Percentiles rank a stretch among this genome's conserved stretches.
phyloP scores from a whole-genome alignment of 2,113 vertebrate species.

The Apodemus speciosus region DNA sequence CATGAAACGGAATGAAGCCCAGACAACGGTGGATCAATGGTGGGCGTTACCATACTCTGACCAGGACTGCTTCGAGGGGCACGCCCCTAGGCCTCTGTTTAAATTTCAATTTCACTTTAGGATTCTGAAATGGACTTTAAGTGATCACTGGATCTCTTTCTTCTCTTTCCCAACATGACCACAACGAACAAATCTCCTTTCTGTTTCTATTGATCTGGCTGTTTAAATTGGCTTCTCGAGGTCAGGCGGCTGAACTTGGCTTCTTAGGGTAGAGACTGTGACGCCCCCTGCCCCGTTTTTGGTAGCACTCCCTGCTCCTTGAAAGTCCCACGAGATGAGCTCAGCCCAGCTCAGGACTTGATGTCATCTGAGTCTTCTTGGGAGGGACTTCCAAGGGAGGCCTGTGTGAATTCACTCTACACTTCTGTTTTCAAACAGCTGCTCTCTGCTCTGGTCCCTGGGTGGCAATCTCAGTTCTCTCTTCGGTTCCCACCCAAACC shows the following conservation, averaged over 20 bases:
- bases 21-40: neutral
- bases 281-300: neutral
- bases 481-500: conserved; percentile 61
- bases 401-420: neutral
- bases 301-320: no score
- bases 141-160: neutral
- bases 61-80: neutral
- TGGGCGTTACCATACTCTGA: no score
- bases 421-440: neutral
- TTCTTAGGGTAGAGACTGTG: neutral
- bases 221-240: neutral
- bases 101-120: neutral
- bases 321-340: neutral
- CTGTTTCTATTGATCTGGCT: neutral
- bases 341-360: neutral
- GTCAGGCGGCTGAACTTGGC: no score
- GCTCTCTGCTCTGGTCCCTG: conserved; percentile 22
- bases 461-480: conserved; percentile 36
- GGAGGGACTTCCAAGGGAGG: neutral
- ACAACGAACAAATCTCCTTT: neutral
- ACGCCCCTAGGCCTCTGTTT: neutral
- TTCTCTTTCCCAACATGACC: neutral
- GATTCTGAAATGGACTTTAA: neutral
- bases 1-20: neutral
- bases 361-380: neutral